phyloP scores from a whole-genome alignment of 2,888 invertebrate genomes.

The Cetonia aurata region DNA sequence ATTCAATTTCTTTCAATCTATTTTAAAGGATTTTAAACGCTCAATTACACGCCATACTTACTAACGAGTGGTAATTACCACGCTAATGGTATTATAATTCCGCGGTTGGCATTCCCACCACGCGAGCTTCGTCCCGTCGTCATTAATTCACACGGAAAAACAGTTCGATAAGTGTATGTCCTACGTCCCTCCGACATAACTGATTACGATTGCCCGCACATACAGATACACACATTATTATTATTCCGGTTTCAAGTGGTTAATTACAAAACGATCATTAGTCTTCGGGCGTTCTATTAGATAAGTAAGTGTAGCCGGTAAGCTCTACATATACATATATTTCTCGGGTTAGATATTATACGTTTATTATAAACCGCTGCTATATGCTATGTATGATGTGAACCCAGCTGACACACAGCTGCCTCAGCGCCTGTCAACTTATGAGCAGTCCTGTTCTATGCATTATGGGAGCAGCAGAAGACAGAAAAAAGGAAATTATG shows the following conservation, averaged over 20 bases:
- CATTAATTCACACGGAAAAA: no score
- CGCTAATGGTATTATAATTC: no score
- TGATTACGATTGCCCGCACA: no score
- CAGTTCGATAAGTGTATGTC: no score
- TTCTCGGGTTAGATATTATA: not conserved
- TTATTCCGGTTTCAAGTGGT: constrained; percentile 59
- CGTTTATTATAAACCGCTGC: not conserved
- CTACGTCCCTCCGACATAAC: no score
- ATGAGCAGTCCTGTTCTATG: constrained; percentile 60
- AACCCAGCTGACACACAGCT: constrained; percentile 66
- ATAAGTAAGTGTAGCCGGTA: no score
- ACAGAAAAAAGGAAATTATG: constrained; percentile 66
- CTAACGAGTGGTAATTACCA: no score
- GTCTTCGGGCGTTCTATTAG: not conserved
- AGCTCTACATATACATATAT: constrained; percentile 5
- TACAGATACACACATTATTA: constrained; percentile 32
- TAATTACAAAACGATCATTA: constrained; percentile 68
- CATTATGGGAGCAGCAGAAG: constrained; percentile 52
- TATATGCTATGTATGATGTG: constrained; percentile 34
- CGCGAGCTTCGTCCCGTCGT: no score
- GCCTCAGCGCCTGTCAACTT: constrained; percentile 59
- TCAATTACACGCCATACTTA: no score
- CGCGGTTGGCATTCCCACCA: no score
- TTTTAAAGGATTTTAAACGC: no score
- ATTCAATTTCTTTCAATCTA: no score